Conservation (phyloP, 2,888 invertebrate species). For the Caenorhabditis imperialis region DNA sequence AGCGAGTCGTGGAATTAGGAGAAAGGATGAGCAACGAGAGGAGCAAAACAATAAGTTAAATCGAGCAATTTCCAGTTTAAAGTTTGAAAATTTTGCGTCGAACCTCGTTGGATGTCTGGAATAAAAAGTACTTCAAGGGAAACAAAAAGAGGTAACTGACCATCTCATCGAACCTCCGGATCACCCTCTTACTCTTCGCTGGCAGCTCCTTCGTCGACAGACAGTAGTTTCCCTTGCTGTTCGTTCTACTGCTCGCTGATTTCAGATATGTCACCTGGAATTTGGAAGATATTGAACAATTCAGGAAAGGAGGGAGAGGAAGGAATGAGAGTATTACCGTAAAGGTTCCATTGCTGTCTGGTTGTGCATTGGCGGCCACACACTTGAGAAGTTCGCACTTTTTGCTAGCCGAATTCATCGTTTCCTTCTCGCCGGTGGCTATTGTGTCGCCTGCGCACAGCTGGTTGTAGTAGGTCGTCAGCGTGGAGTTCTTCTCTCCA, state of each 20-base stretch:
- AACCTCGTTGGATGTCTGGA: constrained; percentile 29
- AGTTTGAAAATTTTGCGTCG: constrained; percentile 43
- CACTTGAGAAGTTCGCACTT: constrained; percentile 50
- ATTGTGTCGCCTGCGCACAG: constrained; percentile 46
- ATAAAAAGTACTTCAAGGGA: background rate
- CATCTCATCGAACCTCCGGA: constrained; percentile 48
- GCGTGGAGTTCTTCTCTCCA: constrained; percentile 4
- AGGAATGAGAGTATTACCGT: too few relatives aligned
- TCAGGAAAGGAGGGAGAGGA: too few relatives aligned
- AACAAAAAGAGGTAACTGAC: background rate
- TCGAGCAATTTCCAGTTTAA: constrained; percentile 6
- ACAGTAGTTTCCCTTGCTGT: constrained; percentile 52
- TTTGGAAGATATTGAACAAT: background rate
- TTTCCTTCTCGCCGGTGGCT: constrained; percentile 47
- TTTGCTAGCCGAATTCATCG: constrained; percentile 40
- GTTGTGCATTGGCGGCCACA: constrained; percentile 52
- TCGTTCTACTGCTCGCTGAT: constrained; percentile 24
- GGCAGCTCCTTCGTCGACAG: constrained; percentile 40
- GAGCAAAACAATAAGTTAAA: background rate
- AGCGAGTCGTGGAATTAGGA: background rate
- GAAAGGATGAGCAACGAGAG: background rate
- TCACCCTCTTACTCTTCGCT: constrained; percentile 47
- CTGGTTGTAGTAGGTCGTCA: constrained; percentile 54
- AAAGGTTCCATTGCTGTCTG: constrained; percentile 43
- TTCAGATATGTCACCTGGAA: constrained; percentile 46